A percentile compares a stretch with the other conserved stretches of the same genome.
These are phyloP conservation scores for Andrena trimmerana DNA, from an alignment of 2,888 invertebrate genomes.

Conservation along the genomic window DNA sequence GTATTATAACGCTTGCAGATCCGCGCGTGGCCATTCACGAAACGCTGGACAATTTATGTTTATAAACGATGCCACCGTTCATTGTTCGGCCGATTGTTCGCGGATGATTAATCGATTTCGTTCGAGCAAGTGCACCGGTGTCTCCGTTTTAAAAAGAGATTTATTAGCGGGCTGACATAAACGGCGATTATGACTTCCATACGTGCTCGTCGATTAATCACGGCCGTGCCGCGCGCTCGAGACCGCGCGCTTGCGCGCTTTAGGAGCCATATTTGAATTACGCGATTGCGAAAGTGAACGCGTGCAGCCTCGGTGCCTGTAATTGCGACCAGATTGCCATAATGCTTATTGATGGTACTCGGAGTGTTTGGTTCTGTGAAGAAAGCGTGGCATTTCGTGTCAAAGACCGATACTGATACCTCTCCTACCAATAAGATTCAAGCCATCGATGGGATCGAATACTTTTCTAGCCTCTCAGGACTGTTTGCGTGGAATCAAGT, in stretches of 20 bases:
- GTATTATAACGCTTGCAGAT: slow-evolving; percentile 40
- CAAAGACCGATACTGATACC: background rate
- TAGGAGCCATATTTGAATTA: slow-evolving; percentile 52
- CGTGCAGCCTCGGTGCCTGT: slow-evolving; percentile 12
- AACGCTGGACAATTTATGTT: slow-evolving; percentile 59
- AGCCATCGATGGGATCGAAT: too few relatives aligned
- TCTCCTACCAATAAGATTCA: too few relatives aligned
- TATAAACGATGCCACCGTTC: slow-evolving; percentile 65
- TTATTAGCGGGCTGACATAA: slow-evolving; percentile 64
- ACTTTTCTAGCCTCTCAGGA: too few relatives aligned
- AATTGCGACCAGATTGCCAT: slow-evolving; percentile 33
- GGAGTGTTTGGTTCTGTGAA: slow-evolving; percentile 1
- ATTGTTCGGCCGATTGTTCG: slow-evolving; percentile 59
- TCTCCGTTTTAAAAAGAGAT: slow-evolving; percentile 69
- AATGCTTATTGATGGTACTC: slow-evolving; percentile 26
- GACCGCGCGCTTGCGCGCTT: slow-evolving; percentile 18
- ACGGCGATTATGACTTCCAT: slow-evolving; percentile 66
- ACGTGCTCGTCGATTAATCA: slow-evolving; percentile 64
- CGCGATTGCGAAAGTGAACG: slow-evolving; percentile 49
- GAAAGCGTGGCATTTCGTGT: background rate
- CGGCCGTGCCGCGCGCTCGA: slow-evolving; percentile 14
- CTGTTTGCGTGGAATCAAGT: too few relatives aligned
- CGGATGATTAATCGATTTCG: slow-evolving; percentile 63
- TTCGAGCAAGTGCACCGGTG: slow-evolving; percentile 56
- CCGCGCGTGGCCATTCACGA: slow-evolving; percentile 40